Evolutionary conservation across 2,797 vertebrate genomes (phyloP).

Genomic region (Vultur gryphus): DNA sequence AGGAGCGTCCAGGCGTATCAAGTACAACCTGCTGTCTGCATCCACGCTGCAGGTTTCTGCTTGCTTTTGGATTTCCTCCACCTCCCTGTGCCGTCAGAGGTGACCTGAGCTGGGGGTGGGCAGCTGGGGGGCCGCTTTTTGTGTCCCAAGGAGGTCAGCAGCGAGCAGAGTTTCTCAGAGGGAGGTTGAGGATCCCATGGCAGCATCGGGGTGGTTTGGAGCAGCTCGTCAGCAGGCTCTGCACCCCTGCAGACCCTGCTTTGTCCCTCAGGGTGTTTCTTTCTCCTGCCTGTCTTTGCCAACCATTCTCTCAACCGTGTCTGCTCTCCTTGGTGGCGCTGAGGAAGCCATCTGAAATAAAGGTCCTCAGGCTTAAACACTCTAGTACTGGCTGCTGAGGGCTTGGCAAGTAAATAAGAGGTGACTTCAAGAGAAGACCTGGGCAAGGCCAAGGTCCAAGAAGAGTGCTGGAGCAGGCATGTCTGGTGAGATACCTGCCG

Average conservation of each 20-base stretch:
- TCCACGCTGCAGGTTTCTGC: not conserved
- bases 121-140: not conserved
- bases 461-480: not conserved
- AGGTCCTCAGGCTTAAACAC: not conserved
- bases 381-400: not conserved
- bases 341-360: not conserved
- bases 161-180: not conserved
- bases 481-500: not conserved
- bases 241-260: not conserved
- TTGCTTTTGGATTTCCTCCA: not conserved
- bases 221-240: not conserved
- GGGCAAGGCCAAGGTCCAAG: not conserved
- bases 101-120: not conserved
- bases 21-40: not conserved
- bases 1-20: fast-evolving
- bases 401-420: not conserved
- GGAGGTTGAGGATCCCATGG: not conserved
- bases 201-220: not conserved
- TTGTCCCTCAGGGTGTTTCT: not conserved
- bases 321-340: not conserved
- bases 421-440: not conserved
- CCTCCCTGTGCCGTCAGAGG: not conserved
- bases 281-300: not conserved
- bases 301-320: not conserved
- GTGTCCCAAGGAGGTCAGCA: not conserved